phyloP scores from a whole-genome alignment of 1,140 invertebrate species.

The Saxidomus purpurata region DNA sequence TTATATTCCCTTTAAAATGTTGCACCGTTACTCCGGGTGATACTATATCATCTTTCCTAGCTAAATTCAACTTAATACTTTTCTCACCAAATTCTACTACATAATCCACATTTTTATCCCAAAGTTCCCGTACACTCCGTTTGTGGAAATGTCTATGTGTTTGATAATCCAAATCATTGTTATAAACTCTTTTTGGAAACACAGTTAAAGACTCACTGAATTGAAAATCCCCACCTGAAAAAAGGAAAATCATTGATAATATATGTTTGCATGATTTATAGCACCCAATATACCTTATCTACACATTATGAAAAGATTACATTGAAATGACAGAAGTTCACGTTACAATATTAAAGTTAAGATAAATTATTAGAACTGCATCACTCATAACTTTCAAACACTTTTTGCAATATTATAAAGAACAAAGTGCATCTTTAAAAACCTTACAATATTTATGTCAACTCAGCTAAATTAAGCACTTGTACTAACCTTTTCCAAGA shows the following conservation, averaged over 20 bases:
- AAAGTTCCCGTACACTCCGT: constrained; percentile 44
- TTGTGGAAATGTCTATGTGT: constrained; percentile 54
- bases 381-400: not conserved
- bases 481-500: constrained; percentile 52
- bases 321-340: not conserved
- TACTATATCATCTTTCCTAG: constrained; percentile 37
- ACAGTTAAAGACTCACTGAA: constrained; percentile 48
- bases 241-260: not conserved
- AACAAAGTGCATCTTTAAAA: not conserved
- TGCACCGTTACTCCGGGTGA: constrained; percentile 44
- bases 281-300: not conserved
- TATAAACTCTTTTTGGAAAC: constrained; percentile 47
- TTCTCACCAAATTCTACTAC: constrained; percentile 45
- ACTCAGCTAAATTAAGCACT: constrained; percentile 47
- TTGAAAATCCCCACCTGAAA: constrained; percentile 37
- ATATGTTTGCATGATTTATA: not conserved
- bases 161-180: constrained; percentile 3
- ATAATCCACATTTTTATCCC: constrained; percentile 65
- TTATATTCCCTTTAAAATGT: constrained; percentile 62
- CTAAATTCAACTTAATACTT: constrained; percentile 58
- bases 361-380: not conserved
- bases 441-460: not conserved
- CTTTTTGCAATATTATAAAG: not conserved
- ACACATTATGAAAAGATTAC: not conserved
- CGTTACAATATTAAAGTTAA: not conserved